Base-by-base conservation (phyloP, 2,888 invertebrate species). In the Lymantria monacha region DNA sequence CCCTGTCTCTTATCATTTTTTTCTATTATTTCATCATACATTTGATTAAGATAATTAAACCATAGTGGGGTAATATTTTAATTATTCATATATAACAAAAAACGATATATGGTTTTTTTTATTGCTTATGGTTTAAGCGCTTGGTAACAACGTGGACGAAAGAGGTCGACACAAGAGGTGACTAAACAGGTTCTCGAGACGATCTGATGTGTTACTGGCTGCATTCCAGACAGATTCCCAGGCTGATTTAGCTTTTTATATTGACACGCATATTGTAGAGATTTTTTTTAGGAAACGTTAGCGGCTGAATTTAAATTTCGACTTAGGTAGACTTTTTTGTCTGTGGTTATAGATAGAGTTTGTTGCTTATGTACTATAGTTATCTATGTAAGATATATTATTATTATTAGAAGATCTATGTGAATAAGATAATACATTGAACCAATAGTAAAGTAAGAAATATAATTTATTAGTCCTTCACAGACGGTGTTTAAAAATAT, bases 151-250 rank as follows among this genome's bases (percentile, higher is more conserved):
- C 30, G 43, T 48, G 57, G 53, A 44, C 37, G 54, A 48, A 42
- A 50, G 40, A 63, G 65, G 63, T 65, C 63, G 55, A 7, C 31
- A 3, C 12, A 31, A 22, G 49, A 62, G 59, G 60, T 60, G 55
- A 65, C 45, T 9, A 55, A 67, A 69, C 69, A 48, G 69, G 69
- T 69, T 69, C 49, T 52, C 52, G 55, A n/a, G 57, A 55, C 12
- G 50, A 44, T 51, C 55, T 53, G 52, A 55, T 42, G 51, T 54
- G 41, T 44, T 38, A 38, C 22, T 49, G 53, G 46, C 43, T 68
- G 66, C 66, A 66, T 67, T 68, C 66, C 68, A 51, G 42, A 46
- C 48, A 43, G 43, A 66, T 55, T 48, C 49, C 41, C 50, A 52
- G 42, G 13, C 53, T 37, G 49, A 46, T 50, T 63, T 53, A 36